Conservation (phyloP, 2,113 vertebrate species). For the Microtus ochrogaster region DNA sequence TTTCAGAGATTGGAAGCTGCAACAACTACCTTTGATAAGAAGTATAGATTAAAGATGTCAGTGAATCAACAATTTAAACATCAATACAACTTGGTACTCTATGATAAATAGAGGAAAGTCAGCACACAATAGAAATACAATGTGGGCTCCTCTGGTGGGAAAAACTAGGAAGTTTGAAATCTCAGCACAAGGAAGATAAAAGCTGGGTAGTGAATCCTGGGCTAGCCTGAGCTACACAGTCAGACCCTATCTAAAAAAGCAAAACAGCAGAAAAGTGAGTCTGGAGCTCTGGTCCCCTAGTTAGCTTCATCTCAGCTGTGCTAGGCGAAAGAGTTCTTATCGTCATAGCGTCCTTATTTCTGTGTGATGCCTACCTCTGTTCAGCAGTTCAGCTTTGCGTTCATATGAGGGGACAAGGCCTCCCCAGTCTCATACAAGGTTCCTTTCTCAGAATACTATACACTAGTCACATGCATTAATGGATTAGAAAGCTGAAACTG, state of each 20-base stretch:
- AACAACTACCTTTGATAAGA: background rate
- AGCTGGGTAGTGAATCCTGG: background rate
- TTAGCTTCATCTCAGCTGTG: background rate
- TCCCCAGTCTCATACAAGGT: background rate
- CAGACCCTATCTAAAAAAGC: background rate
- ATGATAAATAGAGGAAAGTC: background rate
- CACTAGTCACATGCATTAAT: slow-evolving; percentile 1
- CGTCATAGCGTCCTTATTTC: background rate
- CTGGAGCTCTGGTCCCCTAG: background rate
- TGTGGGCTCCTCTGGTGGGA: background rate
- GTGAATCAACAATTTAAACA: background rate
- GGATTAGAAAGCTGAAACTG: background rate
- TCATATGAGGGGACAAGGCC: background rate
- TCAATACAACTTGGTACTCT: background rate
- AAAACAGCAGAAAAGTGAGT: background rate
- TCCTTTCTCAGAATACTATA: background rate
- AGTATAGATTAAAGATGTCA: background rate
- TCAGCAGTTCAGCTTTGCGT: background rate
- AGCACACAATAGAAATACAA: background rate
- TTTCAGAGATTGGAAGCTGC: background rate
- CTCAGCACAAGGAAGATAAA: background rate
- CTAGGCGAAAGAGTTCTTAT: background rate
- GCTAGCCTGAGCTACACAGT: background rate
- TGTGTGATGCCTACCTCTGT: background rate
- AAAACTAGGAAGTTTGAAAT: background rate